Evolutionary conservation across 2,113 vertebrate genomes (phyloP).

Genomic region (Dissostichus mawsoni): DNA sequence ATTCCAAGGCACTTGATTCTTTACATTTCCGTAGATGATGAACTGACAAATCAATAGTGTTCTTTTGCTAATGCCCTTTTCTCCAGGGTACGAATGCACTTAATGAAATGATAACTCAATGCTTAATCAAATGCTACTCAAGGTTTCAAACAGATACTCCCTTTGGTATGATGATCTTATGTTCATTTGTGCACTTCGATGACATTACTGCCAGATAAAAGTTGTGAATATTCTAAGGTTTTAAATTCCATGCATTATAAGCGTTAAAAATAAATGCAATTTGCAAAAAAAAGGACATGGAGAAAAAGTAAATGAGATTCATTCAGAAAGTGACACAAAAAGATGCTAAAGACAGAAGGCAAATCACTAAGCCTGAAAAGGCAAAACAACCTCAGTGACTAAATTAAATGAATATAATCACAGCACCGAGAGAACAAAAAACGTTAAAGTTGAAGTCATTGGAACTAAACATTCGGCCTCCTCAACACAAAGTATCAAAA

Average conservation of each 20-base stretch:
- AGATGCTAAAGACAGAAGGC: constrained; percentile 71
- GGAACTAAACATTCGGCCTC: constrained; percentile 43
- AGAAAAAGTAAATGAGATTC: constrained; percentile 31
- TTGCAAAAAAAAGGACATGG: constrained; percentile 41
- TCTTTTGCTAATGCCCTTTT: constrained; percentile 59
- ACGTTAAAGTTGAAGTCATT: constrained; percentile 26
- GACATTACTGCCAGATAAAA: constrained; percentile 43
- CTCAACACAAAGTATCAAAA: constrained; percentile 64
- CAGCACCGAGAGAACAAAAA: constrained; percentile 63
- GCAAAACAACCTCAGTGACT: constrained; percentile 71
- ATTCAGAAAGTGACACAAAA: constrained; percentile 46
- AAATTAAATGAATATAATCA: constrained; percentile 61
- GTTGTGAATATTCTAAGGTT: constrained; percentile 38
- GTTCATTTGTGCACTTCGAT: constrained; percentile 46
- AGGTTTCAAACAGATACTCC: constrained; percentile 52
- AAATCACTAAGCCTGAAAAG: constrained; percentile 75
- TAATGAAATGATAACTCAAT: constrained; percentile 62
- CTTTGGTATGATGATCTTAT: constrained; percentile 58
- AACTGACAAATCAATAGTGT: constrained; percentile 58
- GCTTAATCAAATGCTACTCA: constrained; percentile 50
- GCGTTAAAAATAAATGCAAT: constrained; percentile 28
- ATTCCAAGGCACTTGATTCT: constrained; percentile 84
- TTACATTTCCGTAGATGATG: constrained; percentile 65
- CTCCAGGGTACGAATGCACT: constrained; percentile 76
- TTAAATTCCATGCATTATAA: constrained; percentile 53